phyloP scores from a whole-genome alignment of 2,113 vertebrate species.

The Montifringilla adamsi region DNA sequence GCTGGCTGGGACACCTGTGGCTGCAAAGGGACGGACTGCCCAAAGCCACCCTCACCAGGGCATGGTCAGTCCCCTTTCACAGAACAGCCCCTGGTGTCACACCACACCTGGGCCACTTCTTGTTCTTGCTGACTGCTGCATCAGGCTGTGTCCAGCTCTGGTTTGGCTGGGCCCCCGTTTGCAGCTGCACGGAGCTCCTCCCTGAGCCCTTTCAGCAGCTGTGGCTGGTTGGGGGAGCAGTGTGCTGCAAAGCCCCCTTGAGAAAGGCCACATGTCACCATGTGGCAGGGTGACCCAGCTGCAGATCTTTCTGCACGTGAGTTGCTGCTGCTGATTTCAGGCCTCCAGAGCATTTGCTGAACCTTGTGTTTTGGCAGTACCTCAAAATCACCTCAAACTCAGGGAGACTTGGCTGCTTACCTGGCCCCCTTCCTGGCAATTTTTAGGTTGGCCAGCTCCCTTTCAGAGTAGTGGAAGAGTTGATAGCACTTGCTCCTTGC shows the following conservation, averaged over 20 bases:
- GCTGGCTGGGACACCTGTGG: background rate
- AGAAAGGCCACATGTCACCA: background rate
- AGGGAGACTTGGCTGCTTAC: background rate
- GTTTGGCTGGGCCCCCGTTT: background rate
- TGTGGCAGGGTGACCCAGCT: background rate
- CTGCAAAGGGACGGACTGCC: background rate
- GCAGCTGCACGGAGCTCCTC: background rate
- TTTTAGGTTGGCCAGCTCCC: background rate
- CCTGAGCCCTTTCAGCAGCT: background rate
- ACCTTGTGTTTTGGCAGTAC: background rate
- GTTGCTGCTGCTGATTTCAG: background rate
- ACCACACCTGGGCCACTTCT: background rate
- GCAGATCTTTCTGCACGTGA: rapidly evolving
- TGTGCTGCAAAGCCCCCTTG: rapidly evolving
- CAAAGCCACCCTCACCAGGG: rapidly evolving
- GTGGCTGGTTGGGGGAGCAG: background rate
- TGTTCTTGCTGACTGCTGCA: background rate
- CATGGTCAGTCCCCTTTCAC: background rate
- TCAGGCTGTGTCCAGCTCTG: background rate
- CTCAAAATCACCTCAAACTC: background rate
- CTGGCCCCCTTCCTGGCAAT: background rate
- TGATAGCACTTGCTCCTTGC: background rate
- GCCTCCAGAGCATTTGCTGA: background rate
- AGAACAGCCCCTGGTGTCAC: background rate
- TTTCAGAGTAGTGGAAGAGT: background rate